Percentiles rank a stretch among this genome's conserved stretches.
Evolutionary conservation across 2,797 vertebrate genomes (phyloP).

Genomic region (Myiotriccus ornatus): DNA sequence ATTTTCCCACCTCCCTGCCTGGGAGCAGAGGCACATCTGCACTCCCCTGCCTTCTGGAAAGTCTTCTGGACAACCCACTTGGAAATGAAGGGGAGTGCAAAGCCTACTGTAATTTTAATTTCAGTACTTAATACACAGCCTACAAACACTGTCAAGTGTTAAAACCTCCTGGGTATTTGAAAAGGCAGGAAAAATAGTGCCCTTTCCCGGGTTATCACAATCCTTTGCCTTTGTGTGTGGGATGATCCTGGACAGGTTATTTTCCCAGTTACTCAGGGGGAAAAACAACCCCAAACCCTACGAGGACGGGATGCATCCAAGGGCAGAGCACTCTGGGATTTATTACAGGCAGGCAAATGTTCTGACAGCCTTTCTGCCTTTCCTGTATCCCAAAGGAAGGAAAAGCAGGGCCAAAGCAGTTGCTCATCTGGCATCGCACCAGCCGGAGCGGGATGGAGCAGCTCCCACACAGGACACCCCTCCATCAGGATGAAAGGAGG

Average conservation of each 20-base stretch:
- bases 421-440: accelerated
- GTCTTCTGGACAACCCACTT: neutral
- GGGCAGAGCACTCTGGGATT: neutral
- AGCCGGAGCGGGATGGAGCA: accelerated
- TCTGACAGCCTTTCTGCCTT: neutral
- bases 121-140: neutral
- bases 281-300: neutral
- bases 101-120: neutral
- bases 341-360: neutral
- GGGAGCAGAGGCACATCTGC: neutral
- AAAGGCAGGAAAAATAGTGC: neutral
- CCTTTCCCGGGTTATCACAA: accelerated
- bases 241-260: neutral
- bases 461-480: neutral
- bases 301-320: neutral
- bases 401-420: neutral
- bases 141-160: neutral
- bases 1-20: neutral
- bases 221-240: neutral
- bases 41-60: neutral
- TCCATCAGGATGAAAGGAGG: accelerated
- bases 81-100: neutral
- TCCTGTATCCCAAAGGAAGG: neutral
- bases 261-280: accelerated
- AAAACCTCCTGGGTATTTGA: neutral